Evolutionary conservation across 2,797 vertebrate genomes (phyloP), one percentile per base, ranked within the genome.

Genomic region (Oryzias dopingdopingensis): DNA sequence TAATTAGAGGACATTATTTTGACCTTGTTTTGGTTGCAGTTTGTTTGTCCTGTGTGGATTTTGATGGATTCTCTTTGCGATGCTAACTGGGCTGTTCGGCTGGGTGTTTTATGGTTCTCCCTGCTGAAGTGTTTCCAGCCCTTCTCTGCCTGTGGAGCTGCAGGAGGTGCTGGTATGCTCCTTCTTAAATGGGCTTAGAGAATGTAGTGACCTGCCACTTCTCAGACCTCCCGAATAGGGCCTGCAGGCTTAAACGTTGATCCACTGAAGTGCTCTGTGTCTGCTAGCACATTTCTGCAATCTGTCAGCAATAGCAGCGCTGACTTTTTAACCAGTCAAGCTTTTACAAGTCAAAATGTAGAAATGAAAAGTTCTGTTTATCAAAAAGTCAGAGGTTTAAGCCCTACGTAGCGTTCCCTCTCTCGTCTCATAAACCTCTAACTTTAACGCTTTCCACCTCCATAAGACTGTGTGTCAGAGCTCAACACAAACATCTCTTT

Each of bases 341-440:
- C 65, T 56, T 37, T 37, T 4, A 76, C 49, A 44, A 65, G 71
- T 47, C 67, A 60, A 77, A 72, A 70, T 51, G 32, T 24, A 57
- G 64, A 61, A 83, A 77, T 67, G 67, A 70, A 77, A 78, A n/a
- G 52, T 79, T 67, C 84, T 83, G 85, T 72, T 57, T 78, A 80
- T 74, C 55, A 40, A 82, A 84, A 82, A 81, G 82, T 89, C 88
- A 86, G 77, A 76, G 80, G 89, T 88, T 91, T 92, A 91, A 86
- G 85, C 88, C 85, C 88, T 91, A 91, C 80, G 91, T 74, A 84
- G 85, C 86, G 86, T 91, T 83, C 90, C 91, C 87, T 81, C 82
- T 84, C 18, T 57, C 32, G 32, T 37, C 32, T 4, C 32, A 37
- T 12, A 37, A 37, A 12, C 32, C 32, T 37, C 10, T 12, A 13